phyloP scores from a whole-genome alignment of 2,888 invertebrate genomes.

The Leptinotarsa tumamoca region DNA sequence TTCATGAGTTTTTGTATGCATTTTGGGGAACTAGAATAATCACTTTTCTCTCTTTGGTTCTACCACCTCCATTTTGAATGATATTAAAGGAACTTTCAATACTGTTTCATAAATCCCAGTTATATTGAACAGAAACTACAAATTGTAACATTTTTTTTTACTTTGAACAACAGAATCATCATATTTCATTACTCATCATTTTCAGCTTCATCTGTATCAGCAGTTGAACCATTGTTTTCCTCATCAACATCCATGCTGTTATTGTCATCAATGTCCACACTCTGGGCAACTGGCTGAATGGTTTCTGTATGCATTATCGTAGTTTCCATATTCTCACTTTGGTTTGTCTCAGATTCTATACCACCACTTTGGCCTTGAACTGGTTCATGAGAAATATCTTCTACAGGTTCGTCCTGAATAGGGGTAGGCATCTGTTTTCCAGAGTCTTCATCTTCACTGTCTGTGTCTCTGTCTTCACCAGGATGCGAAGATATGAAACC shows the following conservation, averaged over 20 bases:
- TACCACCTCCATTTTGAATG: too few relatives aligned
- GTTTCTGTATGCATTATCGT: neutral
- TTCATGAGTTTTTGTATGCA: too few relatives aligned
- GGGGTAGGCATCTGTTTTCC: constrained; percentile 60
- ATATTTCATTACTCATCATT: constrained; percentile 53
- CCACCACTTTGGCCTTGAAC: constrained; percentile 17
- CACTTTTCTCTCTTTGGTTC: too few relatives aligned
- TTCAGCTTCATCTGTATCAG: constrained; percentile 56
- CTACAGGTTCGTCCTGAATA: constrained; percentile 64
- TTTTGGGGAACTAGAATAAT: too few relatives aligned
- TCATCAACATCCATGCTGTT: constrained; percentile 35
- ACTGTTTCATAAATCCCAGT: too few relatives aligned
- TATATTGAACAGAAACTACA: too few relatives aligned
- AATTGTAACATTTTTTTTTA: too few relatives aligned
- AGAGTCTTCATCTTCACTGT: constrained; percentile 70
- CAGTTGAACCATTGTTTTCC: constrained; percentile 37
- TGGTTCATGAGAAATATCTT: constrained; percentile 41
- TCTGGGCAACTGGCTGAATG: neutral
- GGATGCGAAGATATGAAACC: constrained; percentile 76
- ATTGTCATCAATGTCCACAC: constrained; percentile 1
- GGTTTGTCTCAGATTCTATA: constrained; percentile 12
- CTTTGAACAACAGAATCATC: neutral
- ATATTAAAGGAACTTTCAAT: too few relatives aligned
- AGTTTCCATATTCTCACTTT: neutral
- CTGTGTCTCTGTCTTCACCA: constrained; percentile 74